A percentile compares a stretch with the other conserved stretches of the same genome.
These are phyloP conservation scores for Idaea aversata DNA, from an alignment of 2,888 invertebrate genomes.

Conservation along the genomic window DNA sequence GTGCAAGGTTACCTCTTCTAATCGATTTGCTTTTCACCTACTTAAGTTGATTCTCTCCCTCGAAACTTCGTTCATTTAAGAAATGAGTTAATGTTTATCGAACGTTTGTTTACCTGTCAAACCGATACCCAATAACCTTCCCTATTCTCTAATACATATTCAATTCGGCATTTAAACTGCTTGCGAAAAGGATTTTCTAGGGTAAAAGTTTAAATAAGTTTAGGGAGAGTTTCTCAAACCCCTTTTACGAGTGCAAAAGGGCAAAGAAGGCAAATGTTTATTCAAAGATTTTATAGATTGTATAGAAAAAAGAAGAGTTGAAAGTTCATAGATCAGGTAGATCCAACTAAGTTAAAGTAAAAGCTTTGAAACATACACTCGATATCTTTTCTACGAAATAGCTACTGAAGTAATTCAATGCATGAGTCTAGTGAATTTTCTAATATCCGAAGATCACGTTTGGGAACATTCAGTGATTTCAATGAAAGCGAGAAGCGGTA, in stretches of 20 bases:
- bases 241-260: conserved; percentile 77
- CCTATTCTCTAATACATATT: conserved; percentile 69
- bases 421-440: background rate
- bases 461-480: background rate
- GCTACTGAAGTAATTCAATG: background rate
- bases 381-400: background rate
- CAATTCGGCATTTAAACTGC: conserved; percentile 73
- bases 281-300: conserved; percentile 76
- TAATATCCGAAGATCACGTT: background rate
- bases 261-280: conserved; percentile 77
- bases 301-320: conserved; percentile 51
- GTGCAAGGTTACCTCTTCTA: background rate
- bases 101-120: conserved; percentile 49
- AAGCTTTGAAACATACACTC: background rate
- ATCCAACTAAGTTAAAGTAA: background rate
- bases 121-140: conserved; percentile 50
- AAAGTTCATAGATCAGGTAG: conserved; percentile 37
- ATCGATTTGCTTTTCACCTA: background rate
- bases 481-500: background rate
- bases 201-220: conserved; percentile 79
- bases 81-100: conserved; percentile 35
- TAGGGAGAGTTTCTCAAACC: conserved; percentile 71
- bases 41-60: background rate
- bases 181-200: conserved; percentile 75
- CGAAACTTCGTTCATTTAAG: conserved; percentile 22